A percentile compares a stretch with the other conserved stretches of the same genome.
phyloP scores from a whole-genome alignment of 2,113 vertebrate genomes.

The Coregonus clupeaformis region DNA sequence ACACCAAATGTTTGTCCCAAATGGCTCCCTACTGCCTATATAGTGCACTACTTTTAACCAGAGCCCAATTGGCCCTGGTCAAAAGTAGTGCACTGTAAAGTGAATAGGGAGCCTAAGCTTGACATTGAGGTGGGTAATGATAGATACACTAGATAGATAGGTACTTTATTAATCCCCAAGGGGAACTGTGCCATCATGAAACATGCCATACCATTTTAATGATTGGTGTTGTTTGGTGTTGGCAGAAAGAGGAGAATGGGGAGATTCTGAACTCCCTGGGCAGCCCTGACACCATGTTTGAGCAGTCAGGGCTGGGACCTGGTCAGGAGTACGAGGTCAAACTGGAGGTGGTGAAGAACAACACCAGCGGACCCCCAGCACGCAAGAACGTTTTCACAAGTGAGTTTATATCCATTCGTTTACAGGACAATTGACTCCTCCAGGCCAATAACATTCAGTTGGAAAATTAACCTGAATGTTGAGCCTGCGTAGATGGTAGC shows the following conservation, averaged over 20 bases:
- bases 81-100: too few relatives aligned
- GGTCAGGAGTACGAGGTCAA: slow-evolving; percentile 96
- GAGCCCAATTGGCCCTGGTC: too few relatives aligned
- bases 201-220: too few relatives aligned
- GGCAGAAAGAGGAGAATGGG: slow-evolving; percentile 93
- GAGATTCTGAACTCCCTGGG: slow-evolving; percentile 87
- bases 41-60: too few relatives aligned
- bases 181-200: too few relatives aligned
- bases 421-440: background rate
- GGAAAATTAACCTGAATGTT: too few relatives aligned
- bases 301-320: slow-evolving; percentile 90
- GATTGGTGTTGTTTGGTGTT: slow-evolving; percentile 39
- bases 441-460: too few relatives aligned
- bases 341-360: slow-evolving; percentile 92
- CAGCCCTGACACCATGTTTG: slow-evolving; percentile 86
- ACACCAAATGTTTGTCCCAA: background rate
- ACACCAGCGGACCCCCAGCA: slow-evolving; percentile 85
- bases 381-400: slow-evolving; percentile 87
- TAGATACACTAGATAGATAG: slow-evolving; percentile 9
- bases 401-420: slow-evolving; percentile 66
- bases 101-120: slow-evolving; percentile 18
- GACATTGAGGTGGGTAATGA: slow-evolving; percentile 42
- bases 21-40: too few relatives aligned
- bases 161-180: too few relatives aligned
- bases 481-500: too few relatives aligned